Conservation (phyloP, 2,113 vertebrate species). For the Sprattus sprattus region DNA sequence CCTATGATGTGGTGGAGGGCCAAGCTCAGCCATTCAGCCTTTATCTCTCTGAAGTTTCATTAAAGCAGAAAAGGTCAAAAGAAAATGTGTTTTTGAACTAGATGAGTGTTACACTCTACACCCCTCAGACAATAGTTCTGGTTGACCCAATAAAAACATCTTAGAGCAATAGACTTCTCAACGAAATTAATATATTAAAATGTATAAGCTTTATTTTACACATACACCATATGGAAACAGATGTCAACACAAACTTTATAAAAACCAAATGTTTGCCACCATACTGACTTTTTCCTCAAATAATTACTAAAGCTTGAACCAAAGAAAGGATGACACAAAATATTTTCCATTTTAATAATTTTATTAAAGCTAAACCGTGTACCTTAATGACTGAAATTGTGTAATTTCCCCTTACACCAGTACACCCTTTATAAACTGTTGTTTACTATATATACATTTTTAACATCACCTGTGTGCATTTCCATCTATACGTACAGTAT, state of each 20-base stretch:
- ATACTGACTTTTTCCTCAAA: not conserved
- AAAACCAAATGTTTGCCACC: not conserved
- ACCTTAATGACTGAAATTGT: not conserved
- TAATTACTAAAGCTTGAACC: not conserved
- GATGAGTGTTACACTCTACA: slow-evolving; percentile 18
- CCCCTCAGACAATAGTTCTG: slow-evolving; percentile 17
- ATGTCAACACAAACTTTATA: not conserved
- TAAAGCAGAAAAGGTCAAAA: slow-evolving; percentile 68
- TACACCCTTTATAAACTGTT: not conserved
- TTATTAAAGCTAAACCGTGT: not conserved
- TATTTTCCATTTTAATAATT: not conserved
- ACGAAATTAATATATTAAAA: not conserved
- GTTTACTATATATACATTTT: no score
- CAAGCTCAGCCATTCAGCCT: slow-evolving; percentile 57
- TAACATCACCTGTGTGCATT: not conserved
- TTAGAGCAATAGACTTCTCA: not conserved
- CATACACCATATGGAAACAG: not conserved
- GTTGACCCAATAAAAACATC: not conserved
- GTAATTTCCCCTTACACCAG: not conserved
- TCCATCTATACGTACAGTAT: not conserved
- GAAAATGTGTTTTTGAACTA: slow-evolving; percentile 43
- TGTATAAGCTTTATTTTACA: not conserved
- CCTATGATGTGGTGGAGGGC: slow-evolving; percentile 42
- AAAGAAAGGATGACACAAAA: not conserved
- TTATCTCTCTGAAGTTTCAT: slow-evolving; percentile 65